These are phyloP conservation scores for Sphecodes monilicornis DNA, from an alignment of 2,888 invertebrate species.

Conservation along the genomic window DNA sequence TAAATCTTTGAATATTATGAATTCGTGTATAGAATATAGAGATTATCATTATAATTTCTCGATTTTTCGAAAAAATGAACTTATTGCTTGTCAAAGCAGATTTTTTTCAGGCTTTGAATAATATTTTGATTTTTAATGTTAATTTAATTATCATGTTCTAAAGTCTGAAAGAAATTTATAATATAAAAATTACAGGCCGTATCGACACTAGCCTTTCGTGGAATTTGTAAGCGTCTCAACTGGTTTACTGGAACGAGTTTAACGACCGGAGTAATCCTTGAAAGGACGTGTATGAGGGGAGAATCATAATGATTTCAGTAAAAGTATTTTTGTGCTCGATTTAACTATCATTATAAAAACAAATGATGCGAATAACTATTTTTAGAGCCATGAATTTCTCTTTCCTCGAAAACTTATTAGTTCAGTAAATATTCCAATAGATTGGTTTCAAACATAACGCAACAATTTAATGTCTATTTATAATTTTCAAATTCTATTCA, in stretches of 20 bases:
- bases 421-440: not conserved
- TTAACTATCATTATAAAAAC: not conserved
- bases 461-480: not conserved
- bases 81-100: too few species aligned
- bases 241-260: conserved; percentile 25
- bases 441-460: not conserved
- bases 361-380: not conserved
- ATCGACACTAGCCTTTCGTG: not conserved
- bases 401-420: too few species aligned
- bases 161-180: not conserved
- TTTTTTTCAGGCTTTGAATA: not conserved
- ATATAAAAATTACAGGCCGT: not conserved
- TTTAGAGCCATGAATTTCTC: too few species aligned
- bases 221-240: conserved; percentile 2
- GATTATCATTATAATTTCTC: too few species aligned
- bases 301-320: not conserved
- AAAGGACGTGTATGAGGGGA: conserved; percentile 29
- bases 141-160: not conserved
- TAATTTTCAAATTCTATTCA: not conserved
- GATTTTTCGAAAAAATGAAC: not conserved
- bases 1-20: not conserved
- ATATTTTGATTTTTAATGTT: not conserved
- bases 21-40: not conserved
- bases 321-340: not conserved
- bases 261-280: conserved; percentile 33